A percentile compares a stretch with the other conserved stretches of the same genome.
Evolutionary conservation across 2,888 invertebrate species (phyloP).

Genomic region (Protophormia terraenovae): DNA sequence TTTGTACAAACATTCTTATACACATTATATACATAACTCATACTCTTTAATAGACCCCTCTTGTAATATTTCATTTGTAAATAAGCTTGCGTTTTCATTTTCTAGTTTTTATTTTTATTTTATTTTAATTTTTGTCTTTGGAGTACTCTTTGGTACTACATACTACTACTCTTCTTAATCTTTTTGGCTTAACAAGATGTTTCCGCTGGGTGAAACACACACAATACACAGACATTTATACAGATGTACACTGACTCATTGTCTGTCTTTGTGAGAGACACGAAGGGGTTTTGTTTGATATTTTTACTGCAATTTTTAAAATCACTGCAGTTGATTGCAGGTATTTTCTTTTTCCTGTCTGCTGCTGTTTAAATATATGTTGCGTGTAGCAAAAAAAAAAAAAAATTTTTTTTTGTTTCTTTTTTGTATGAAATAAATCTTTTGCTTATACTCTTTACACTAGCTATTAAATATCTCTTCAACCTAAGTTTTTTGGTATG

Average conservation of each 20-base stretch:
- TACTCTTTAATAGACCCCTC: constrained; percentile 17
- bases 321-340: constrained; percentile 67
- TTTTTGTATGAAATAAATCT: constrained; percentile 60
- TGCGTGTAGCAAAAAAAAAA: constrained; percentile 35
- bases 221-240: not conserved
- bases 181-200: constrained; percentile 55
- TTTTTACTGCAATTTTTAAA: constrained; percentile 60
- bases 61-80: constrained; percentile 60
- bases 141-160: too few relatives aligned
- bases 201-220: constrained; percentile 43
- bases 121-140: too few relatives aligned
- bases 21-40: not conserved
- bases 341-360: constrained; percentile 55
- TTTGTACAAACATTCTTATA: too few relatives aligned
- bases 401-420: not conserved
- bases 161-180: constrained; percentile 47
- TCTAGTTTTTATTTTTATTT: not conserved
- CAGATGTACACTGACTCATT: not conserved
- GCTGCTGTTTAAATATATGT: constrained; percentile 29
- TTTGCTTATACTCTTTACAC: constrained; percentile 51
- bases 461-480: constrained; percentile 61
- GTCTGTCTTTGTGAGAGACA: not conserved
- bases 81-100: constrained; percentile 40
- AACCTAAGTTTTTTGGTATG: constrained; percentile 17
- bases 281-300: constrained; percentile 22